Evolutionary conservation across 2,888 invertebrate species (phyloP), one percentile per base, ranked within the genome.

Genomic region (Prosopocoilus inquinatus): DNA sequence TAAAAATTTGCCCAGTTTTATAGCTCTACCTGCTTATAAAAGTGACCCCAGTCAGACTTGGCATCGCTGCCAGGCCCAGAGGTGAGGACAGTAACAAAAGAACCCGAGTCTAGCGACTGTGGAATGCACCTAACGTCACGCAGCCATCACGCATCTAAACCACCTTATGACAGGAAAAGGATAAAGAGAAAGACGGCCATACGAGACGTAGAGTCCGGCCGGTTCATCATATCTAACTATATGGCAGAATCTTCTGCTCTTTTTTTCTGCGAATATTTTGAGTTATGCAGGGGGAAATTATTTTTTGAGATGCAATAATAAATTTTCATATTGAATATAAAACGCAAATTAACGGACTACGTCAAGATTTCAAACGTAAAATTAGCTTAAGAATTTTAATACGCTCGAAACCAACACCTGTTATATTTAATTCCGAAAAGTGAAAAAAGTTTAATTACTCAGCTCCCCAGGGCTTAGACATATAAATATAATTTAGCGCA

Each of bases 1-100:
- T 34, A 53, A 47, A n/a, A 53, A 47, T 53, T 48, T 43, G 47
- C 39, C 47, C 20, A 28, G 20, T 28, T 51, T 51, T 28, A 52
- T 46, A 52, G 38, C 20, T 47, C 47, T 53, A 53, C 53, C 53
- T 53, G 53, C 41, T 15, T 16, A 9, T 9, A 11, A 38, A 38
- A 38, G 38, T 12, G 38, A 11, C 11, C 38, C 41, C 9, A 32
- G 35, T 43, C 15, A 52, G 51, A 55, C 39, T 39, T 58, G 60
- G 60, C 60, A 60, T 53, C 60, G 36, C 36, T 47, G 55, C 55
- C 35, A 47, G 44, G 51, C 60, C 60, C 55, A 60, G 48, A 60
- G 60, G 60, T 60, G 55, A 58, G 55, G 57, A 58, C 57, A 57
- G 58, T 53, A 61, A 61, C 61, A 61, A 61, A 61, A 61, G 61